Base-by-base conservation (phyloP, 2,888 invertebrate genomes). In the Drosophila flavopinicola region DNA sequence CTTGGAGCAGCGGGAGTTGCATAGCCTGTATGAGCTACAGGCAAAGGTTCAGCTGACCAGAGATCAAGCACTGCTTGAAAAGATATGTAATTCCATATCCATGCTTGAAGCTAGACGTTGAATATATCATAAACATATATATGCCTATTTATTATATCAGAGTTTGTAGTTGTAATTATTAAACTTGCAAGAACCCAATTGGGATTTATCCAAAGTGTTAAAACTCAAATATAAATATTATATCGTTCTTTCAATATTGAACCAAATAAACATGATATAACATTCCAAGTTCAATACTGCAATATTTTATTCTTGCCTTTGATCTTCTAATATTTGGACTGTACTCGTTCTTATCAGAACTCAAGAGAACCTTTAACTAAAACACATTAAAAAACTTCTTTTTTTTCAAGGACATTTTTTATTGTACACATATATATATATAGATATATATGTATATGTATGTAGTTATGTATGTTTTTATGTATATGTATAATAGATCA, bases 1-100 rank as follows among this genome's bases (percentile, higher is more conserved):
- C 0, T 94, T 94, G 77, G 96, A 96, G 61, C 96, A 96, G 87
- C 94, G 94, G 76, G 96, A 97, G 90, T 89, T 93, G 13, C 93
- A 94, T 56, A 94, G 94, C 1, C 91, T 97, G 3, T 90, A 92
- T 11, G 94, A 93, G 73, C 93, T 96, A 0, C 93, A 94, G 78
- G 93, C 94, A 66, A 86, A 85, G 25, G 84, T 88, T 0, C 79
- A 57, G 9, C 60, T 77, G 5, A 56, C 66, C 2, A 75, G 85
- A 13, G 84, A 90, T 70, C 82, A 75, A 1, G 58, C 29, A 1
- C 54, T 90, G 11, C 44, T 85, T 13, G 84, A 86, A 10, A 91
- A 90, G 60, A 70, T 87, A 11, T 79, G 76, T 41, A 45, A 73
- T 11, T 83, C 63, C 35, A 88, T 91, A 27, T 72, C 72, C n/a